Conservation (phyloP, 1,140 invertebrate genomes). For the Megalonaias nervosa region DNA sequence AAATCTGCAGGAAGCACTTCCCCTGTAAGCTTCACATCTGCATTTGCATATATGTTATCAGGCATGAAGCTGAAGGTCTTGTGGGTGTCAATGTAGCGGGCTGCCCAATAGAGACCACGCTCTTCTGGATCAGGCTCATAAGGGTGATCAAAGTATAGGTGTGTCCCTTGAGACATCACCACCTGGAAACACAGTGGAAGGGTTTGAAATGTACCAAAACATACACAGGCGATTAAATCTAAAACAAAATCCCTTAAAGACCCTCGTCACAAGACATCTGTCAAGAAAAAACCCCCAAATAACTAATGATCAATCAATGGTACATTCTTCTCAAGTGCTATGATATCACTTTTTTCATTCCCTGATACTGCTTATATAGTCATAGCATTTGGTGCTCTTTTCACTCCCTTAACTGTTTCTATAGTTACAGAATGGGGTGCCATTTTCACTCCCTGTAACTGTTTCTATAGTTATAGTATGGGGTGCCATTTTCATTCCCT, state of each 20-base stretch:
- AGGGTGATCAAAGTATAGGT: slow-evolving; percentile 69
- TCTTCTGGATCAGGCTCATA: slow-evolving; percentile 69
- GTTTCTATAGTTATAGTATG: no score
- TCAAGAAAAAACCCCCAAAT: neutral
- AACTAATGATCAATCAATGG: no score
- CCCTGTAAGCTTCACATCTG: slow-evolving; percentile 58
- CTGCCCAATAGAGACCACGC: slow-evolving; percentile 67
- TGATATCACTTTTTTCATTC: no score
- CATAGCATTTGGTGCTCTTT: no score
- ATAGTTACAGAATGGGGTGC: no score
- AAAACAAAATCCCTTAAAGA: neutral
- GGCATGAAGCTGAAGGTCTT: slow-evolving; percentile 65
- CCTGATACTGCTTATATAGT: no score
- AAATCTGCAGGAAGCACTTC: slow-evolving; percentile 49
- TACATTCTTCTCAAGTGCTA: no score
- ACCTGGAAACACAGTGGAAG: slow-evolving; percentile 47
- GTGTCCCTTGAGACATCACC: slow-evolving; percentile 66
- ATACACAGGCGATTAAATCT: neutral
- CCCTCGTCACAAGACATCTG: neutral
- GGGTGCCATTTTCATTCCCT: no score
- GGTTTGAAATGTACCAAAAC: neutral
- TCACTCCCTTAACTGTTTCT: no score
- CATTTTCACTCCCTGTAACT: no score
- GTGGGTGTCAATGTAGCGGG: slow-evolving; percentile 54
- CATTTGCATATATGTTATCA: slow-evolving; percentile 63